Evolutionary conservation across 2,888 invertebrate species (phyloP).

Genomic region (Mythimna vitellina): DNA sequence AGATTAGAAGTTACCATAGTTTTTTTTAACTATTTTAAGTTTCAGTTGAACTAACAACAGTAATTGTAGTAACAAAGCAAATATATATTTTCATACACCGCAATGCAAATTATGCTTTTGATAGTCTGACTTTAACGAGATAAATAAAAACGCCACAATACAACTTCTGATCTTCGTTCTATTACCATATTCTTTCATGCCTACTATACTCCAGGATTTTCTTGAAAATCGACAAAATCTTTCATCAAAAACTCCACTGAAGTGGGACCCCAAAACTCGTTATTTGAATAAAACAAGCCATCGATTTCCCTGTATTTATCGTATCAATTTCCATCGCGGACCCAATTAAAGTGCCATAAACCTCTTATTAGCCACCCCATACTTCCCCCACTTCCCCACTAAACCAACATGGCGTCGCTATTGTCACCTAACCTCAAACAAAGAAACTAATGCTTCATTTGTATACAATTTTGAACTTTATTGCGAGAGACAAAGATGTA

Average conservation of each 20-base stretch:
- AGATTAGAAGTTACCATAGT: not conserved
- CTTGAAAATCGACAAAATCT: not conserved
- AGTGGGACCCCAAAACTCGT: constrained; percentile 14
- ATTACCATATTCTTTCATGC: too few relatives aligned
- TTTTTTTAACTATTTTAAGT: not conserved
- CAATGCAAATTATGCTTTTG: not conserved
- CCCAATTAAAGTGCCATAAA: constrained; percentile 88
- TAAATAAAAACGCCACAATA: not conserved
- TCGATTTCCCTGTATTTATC: constrained; percentile 71
- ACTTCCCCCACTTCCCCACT: constrained; percentile 78
- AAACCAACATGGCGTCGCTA: constrained; percentile 89
- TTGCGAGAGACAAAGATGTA: constrained; percentile 38
- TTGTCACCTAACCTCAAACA: constrained; percentile 86
- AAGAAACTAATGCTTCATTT: constrained; percentile 59
- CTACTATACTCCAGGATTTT: not conserved
- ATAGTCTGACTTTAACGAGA: not conserved
- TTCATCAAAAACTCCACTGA: constrained; percentile 8
- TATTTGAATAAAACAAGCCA: constrained; percentile 77
- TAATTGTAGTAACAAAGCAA: too few relatives aligned
- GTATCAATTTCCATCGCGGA: constrained; percentile 81
- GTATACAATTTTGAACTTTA: constrained; percentile 52
- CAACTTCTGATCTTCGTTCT: not conserved
- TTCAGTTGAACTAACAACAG: too few relatives aligned
- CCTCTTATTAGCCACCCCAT: constrained; percentile 87
- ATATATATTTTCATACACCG: not conserved